Conservation (phyloP, 30 jellyfish, hydroid and myxozoan species). For the Cassiopea andromeda region DNA sequence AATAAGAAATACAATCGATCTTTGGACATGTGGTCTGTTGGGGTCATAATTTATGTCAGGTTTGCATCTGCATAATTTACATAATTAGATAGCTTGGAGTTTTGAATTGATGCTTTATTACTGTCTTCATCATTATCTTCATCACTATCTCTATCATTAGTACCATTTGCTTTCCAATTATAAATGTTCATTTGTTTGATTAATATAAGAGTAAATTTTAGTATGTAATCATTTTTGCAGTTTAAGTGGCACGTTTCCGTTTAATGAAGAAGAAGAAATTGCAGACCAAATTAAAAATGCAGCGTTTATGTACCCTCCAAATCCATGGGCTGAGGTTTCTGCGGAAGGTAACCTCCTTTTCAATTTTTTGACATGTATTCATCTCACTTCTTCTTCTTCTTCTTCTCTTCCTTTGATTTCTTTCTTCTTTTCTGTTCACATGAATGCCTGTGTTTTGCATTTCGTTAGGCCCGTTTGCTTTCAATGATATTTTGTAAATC, state of each 20-base stretch:
- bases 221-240: no score
- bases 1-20: constrained; percentile 92
- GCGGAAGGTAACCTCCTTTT: constrained; percentile 86
- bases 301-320: constrained; percentile 99
- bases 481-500: no score
- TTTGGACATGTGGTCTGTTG: constrained; percentile 99
- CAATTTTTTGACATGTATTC: not conserved
- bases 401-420: no score
- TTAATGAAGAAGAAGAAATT: constrained; percentile 97
- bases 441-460: no score
- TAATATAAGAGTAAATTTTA: no score
- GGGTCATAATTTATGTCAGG: constrained; percentile 99
- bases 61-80: not conserved
- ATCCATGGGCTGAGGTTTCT: constrained; percentile 99
- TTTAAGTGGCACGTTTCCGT: constrained; percentile 98
- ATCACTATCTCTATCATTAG: not conserved
- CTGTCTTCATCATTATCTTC: not conserved
- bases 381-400: not conserved
- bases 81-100: not conserved
- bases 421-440: no score
- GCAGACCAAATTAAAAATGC: constrained; percentile 98
- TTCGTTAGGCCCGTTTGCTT: no score
- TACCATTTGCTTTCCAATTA: no score
- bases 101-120: not conserved
- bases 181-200: no score